Base-by-base conservation (phyloP, 2,888 invertebrate genomes). In the Kuschelorhynchus macadamiae region DNA sequence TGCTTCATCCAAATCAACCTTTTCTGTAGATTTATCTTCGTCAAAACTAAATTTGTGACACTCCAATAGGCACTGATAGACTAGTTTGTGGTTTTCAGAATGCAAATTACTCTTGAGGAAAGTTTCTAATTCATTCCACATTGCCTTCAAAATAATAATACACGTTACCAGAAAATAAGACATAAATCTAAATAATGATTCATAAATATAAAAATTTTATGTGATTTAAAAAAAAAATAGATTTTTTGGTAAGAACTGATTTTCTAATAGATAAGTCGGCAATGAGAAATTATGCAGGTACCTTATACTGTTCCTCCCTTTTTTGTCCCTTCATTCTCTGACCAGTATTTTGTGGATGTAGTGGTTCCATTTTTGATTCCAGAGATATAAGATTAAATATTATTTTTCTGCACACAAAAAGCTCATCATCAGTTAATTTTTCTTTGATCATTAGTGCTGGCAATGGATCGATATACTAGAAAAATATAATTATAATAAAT, bases 111-210 rank as follows among this genome's bases (percentile, higher is more conserved):
- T 89, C 59, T 93, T 90, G 0, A 97, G 85, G 33, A 96, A 86
- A 9, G 90, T 90, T 81, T 97, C 97, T 49, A 97, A 82, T 81
- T 98, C 97, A 25, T 89, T 88, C 93, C 97, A 98, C 81, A 97
- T 88, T 21, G 94, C 73, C 62, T 64, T 39, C n/a, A 71, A 62
- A 17, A 30, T 36, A 56, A 16, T 52, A 12, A 52, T 53, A 3
- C 5, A 12, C 32, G 32, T 9, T 32, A 32, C 32, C 7, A 5
- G 32, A 32, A 32, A 32, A 32, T 32, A 8, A 32, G 32, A 32
- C 32, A 32, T 9, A 8, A 8, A 32, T 5, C 32, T 32, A 32
- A 32, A 5, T 8, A 32, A 32, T 32, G 32, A 32, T 32, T 32
- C n/a, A n/a, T n/a, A n/a, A n/a, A n/a, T n/a, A n/a, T n/a, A n/a